Evolutionary conservation across 2,888 invertebrate species (phyloP).

Genomic region (Cecidostiba fungosa): DNA sequence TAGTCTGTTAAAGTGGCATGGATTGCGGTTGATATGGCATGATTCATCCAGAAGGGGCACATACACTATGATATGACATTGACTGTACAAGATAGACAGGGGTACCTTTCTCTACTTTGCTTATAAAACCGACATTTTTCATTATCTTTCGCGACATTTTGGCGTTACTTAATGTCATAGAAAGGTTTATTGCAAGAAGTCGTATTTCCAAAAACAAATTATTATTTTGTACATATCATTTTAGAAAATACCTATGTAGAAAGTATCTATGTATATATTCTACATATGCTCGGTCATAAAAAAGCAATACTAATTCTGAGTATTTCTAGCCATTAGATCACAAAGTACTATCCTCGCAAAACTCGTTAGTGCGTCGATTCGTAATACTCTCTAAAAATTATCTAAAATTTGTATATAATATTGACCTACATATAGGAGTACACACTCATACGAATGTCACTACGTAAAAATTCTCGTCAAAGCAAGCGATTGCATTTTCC

Average conservation of each 20-base stretch:
- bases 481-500: constrained; percentile 49
- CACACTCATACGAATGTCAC: neutral
- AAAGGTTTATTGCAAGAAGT: neutral
- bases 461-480: constrained; percentile 40
- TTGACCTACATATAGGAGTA: too few relatives aligned
- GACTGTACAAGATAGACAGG: constrained; percentile 5
- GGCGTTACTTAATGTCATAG: neutral
- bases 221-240: neutral
- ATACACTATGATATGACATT: constrained; percentile 55
- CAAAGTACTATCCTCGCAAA: constrained; percentile 19
- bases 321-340: constrained; percentile 29
- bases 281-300: neutral
- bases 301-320: constrained; percentile 55
- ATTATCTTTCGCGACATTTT: constrained; percentile 26
- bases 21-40: constrained; percentile 56
- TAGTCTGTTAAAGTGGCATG: constrained; percentile 54
- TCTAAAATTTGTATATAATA: constrained; percentile 45
- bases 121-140: constrained; percentile 33
- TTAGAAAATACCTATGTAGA: neutral
- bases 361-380: constrained; percentile 1
- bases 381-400: constrained; percentile 33
- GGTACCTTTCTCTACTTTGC: constrained; percentile 31
- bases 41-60: constrained; percentile 28
- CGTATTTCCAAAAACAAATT: neutral
- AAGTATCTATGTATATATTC: constrained; percentile 2